Conservation (phyloP, 2,888 invertebrate species). For the Halictus ligatus region DNA sequence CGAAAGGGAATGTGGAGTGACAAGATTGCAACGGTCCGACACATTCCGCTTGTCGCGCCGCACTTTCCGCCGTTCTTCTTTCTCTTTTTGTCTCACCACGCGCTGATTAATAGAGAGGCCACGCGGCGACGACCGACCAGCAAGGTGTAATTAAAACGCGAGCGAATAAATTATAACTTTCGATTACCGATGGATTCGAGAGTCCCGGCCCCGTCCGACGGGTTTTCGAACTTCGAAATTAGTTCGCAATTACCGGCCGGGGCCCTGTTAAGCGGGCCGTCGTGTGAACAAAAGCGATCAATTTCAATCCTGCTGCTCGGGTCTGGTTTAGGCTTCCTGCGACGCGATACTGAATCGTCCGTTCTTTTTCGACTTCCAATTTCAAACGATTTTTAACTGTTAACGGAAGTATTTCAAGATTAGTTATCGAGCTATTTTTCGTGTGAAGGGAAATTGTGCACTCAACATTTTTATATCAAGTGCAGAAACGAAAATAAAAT, state of each 20-base stretch:
- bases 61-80: constrained; percentile 24
- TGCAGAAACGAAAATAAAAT: too few species aligned
- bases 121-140: constrained; percentile 14
- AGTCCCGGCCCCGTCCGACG: constrained; percentile 26
- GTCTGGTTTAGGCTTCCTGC: not conserved
- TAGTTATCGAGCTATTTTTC: too few species aligned
- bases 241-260: constrained; percentile 32
- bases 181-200: constrained; percentile 48
- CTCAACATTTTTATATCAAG: too few species aligned
- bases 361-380: not conserved
- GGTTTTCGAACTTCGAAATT: constrained; percentile 41
- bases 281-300: constrained; percentile 25
- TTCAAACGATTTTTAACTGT: too few species aligned
- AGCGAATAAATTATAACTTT: constrained; percentile 51
- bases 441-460: too few species aligned
- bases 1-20: constrained; percentile 9
- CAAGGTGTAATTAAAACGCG: constrained; percentile 53
- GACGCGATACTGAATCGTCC: not conserved
- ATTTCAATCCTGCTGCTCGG: not conserved
- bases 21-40: constrained; percentile 9
- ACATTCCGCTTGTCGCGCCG: not conserved
- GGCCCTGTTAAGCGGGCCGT: constrained; percentile 2
- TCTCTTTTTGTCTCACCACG: not conserved
- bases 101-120: constrained; percentile 42
- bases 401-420: too few species aligned